Evolutionary conservation across 2,797 vertebrate genomes (phyloP).

Genomic region (Rhyacichthys aspro): DNA sequence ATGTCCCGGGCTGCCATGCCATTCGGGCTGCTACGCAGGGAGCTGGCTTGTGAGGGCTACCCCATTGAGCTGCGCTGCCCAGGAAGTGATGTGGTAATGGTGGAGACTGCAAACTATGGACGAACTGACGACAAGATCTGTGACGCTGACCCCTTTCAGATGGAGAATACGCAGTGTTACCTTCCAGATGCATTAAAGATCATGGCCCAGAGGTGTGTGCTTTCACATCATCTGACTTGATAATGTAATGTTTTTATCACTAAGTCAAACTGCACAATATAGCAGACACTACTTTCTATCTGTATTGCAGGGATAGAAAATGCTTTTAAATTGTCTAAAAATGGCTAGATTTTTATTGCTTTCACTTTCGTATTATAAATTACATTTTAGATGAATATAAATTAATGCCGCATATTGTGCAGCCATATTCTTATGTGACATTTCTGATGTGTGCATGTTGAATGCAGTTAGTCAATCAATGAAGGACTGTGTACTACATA

Average conservation of each 20-base stretch:
- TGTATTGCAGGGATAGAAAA: too few relatives aligned
- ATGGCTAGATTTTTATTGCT: too few relatives aligned
- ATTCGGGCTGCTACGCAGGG: constrained; percentile 91
- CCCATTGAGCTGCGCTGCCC: constrained; percentile 94
- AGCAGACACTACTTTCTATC: too few relatives aligned
- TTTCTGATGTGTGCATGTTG: neutral
- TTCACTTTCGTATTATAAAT: too few relatives aligned
- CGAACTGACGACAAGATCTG: constrained; percentile 96
- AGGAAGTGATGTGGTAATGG: constrained; percentile 93
- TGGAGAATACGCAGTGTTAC: constrained; percentile 96
- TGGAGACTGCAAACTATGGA: constrained; percentile 94
- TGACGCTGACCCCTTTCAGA: constrained; percentile 94
- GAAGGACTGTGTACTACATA: constrained; percentile 18
- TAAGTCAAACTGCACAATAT: too few relatives aligned
- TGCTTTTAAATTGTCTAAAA: too few relatives aligned
- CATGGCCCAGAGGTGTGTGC: constrained; percentile 89
- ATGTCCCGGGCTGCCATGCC: constrained; percentile 91
- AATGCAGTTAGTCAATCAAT: constrained; percentile 4
- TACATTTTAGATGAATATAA: too few relatives aligned
- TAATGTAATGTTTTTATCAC: neutral
- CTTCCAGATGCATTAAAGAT: constrained; percentile 93
- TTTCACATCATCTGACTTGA: neutral
- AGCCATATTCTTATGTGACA: neutral
- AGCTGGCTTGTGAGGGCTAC: constrained; percentile 93
- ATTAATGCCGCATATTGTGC: neutral